Percentiles rank a stretch among this genome's conserved stretches.
Conservation (phyloP, 2,113 vertebrate genomes). For the Baryphthengus martii region DNA sequence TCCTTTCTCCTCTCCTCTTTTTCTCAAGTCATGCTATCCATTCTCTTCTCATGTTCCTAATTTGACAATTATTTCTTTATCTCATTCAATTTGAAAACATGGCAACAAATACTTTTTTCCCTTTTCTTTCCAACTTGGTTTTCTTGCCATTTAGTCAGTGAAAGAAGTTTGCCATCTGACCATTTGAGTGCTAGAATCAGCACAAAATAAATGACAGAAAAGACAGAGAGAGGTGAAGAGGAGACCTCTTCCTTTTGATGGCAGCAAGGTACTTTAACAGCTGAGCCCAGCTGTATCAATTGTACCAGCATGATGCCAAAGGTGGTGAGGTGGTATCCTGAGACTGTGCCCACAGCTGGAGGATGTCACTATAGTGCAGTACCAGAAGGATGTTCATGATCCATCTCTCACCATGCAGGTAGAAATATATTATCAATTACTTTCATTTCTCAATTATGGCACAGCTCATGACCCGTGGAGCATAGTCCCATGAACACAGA, state of each 20-base stretch:
- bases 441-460: accelerated
- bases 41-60: accelerated
- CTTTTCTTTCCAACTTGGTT: not conserved
- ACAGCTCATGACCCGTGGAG: not conserved
- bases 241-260: not conserved
- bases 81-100: not conserved
- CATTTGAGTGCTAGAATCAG: not conserved
- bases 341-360: not conserved
- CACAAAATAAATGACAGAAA: not conserved
- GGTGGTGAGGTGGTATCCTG: not conserved
- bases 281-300: not conserved
- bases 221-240: not conserved
- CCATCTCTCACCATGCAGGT: accelerated
- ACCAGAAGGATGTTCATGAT: not conserved
- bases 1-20: not conserved
- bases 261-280: not conserved
- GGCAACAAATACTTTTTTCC: not conserved
- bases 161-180: not conserved
- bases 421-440: not conserved
- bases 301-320: not conserved
- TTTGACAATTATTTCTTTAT: not conserved
- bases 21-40: accelerated
- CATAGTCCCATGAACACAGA: not conserved
- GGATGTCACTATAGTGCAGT: not conserved
- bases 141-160: not conserved